A percentile compares a stretch with the other conserved stretches of the same genome.
phyloP scores from a whole-genome alignment of 2,113 vertebrate genomes.

The Sylvilagus bachmani region DNA sequence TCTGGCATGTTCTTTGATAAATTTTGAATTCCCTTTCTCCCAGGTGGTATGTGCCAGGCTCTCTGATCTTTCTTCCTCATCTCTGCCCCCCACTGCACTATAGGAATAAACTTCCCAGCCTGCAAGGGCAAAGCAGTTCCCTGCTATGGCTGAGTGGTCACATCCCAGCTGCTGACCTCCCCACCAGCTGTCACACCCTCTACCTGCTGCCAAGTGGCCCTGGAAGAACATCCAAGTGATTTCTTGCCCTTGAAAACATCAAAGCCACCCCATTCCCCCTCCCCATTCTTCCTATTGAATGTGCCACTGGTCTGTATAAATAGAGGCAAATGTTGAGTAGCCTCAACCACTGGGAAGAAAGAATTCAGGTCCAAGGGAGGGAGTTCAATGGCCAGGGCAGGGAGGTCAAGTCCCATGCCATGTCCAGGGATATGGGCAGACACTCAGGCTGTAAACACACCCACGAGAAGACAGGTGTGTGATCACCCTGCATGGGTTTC shows the following conservation, averaged over 20 bases:
- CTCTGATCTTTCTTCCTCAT: constrained; percentile 44
- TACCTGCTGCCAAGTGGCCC: constrained; percentile 79
- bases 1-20: not conserved
- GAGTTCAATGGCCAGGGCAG: not conserved
- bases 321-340: constrained; percentile 47
- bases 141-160: constrained; percentile 40
- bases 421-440: not conserved
- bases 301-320: constrained; percentile 66
- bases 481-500: not conserved
- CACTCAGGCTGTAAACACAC: not conserved
- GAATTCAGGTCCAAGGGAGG: not conserved
- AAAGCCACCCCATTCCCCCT: constrained; percentile 52
- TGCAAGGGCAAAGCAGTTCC: constrained; percentile 1
- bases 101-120: constrained; percentile 44
- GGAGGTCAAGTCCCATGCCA: not conserved
- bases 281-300: constrained; percentile 68
- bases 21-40: constrained; percentile 32
- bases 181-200: constrained; percentile 72
- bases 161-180: constrained; percentile 33
- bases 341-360: constrained; percentile 5
- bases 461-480: not conserved
- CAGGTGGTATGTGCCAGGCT: not conserved
- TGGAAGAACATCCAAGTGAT: constrained; percentile 73
- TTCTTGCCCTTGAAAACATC: constrained; percentile 74
- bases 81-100: not conserved